Conservation (phyloP, 2,113 vertebrate genomes). For the Bubalus kerabau region DNA sequence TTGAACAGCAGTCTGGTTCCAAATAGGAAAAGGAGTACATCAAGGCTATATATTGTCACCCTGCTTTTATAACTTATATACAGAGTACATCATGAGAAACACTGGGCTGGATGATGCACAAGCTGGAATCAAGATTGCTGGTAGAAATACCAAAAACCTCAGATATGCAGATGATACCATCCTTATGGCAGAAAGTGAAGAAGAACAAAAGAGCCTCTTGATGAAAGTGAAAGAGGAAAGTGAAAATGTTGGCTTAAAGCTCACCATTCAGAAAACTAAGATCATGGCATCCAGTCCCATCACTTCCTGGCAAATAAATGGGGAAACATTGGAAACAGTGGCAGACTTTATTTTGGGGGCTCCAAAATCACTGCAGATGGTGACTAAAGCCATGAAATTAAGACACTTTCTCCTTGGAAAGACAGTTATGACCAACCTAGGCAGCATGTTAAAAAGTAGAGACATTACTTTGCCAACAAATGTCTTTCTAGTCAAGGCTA, state of each 20-base stretch:
- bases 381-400: not conserved
- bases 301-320: not conserved
- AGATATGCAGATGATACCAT: not conserved
- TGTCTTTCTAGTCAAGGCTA: not conserved
- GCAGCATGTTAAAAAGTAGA: not conserved
- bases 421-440: not conserved
- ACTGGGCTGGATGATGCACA: not conserved
- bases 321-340: not conserved
- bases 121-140: not conserved
- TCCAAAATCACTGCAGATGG: not conserved
- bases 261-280: not conserved
- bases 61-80: not conserved
- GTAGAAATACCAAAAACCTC: not conserved
- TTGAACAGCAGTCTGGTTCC: not conserved
- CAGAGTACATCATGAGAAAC: not conserved
- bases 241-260: not conserved
- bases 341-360: not conserved
- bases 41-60: not conserved
- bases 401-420: not conserved
- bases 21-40: not conserved
- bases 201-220: not conserved
- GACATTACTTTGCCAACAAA: not conserved
- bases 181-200: not conserved
- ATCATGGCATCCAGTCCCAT: fast-evolving
- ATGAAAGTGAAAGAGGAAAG: not conserved